Conservation (phyloP, 2,888 invertebrate species). For the Timandra comae region DNA sequence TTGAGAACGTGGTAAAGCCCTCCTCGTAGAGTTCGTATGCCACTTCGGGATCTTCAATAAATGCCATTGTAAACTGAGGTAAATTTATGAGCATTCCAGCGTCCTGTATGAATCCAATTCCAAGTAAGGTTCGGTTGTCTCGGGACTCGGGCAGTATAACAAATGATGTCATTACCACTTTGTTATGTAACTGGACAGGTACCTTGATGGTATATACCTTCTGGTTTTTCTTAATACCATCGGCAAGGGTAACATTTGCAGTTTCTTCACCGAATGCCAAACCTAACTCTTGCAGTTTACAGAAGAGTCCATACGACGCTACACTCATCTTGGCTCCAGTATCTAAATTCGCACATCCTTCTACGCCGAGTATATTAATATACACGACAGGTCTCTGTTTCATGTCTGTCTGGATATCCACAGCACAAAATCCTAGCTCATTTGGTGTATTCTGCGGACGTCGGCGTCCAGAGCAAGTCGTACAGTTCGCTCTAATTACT, state of each 20-base stretch:
- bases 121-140: background rate
- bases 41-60: too few species aligned
- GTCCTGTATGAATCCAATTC: background rate
- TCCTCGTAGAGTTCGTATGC: too few species aligned
- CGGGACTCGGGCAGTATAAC: background rate
- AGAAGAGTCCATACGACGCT: background rate
- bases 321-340: too few species aligned
- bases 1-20: too few species aligned
- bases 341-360: too few species aligned
- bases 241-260: background rate
- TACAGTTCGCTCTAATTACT: background rate
- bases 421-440: background rate
- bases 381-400: background rate
- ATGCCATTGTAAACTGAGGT: too few species aligned
- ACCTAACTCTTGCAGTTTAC: background rate
- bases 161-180: background rate
- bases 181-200: background rate
- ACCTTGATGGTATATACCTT: slow-evolving; percentile 2
- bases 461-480: background rate
- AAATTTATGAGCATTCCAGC: background rate
- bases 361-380: background rate
- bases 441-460: background rate
- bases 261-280: background rate
- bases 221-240: background rate
- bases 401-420: background rate